Conservation (phyloP, 1,140 invertebrate species). For the Drosophila leontia region DNA sequence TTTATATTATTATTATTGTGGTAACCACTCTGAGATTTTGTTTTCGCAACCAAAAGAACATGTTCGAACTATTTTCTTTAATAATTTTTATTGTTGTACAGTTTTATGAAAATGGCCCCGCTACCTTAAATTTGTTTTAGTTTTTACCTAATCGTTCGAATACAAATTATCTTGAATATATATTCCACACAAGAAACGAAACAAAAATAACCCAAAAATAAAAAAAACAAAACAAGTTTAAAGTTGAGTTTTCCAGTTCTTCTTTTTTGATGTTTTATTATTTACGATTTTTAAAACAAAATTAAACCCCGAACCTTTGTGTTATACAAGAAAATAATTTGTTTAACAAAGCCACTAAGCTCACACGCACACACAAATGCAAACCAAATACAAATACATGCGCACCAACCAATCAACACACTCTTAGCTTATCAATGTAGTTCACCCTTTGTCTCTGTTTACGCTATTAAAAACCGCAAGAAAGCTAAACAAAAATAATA, state of each 20-base stretch:
- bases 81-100: slow-evolving; percentile 74
- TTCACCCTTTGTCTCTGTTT: slow-evolving; percentile 49
- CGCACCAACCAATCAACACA: slow-evolving; percentile 39
- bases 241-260: slow-evolving; percentile 68
- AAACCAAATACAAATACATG: slow-evolving; percentile 17
- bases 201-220: slow-evolving; percentile 35
- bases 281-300: slow-evolving; percentile 47
- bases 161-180: slow-evolving; percentile 30
- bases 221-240: slow-evolving; percentile 54
- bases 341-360: slow-evolving; percentile 73
- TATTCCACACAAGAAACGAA: slow-evolving; percentile 23
- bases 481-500: slow-evolving; percentile 30
- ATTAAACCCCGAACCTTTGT: slow-evolving; percentile 56
- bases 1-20: slow-evolving; percentile 54
- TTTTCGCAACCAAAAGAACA: slow-evolving; percentile 82
- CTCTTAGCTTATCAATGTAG: slow-evolving; percentile 76
- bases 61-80: slow-evolving; percentile 46
- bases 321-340: slow-evolving; percentile 76
- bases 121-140: slow-evolving; percentile 84
- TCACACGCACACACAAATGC: slow-evolving; percentile 45
- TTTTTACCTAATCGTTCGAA: slow-evolving; percentile 48
- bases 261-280: slow-evolving; percentile 56
- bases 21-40: slow-evolving; percentile 54
- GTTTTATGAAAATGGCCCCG: slow-evolving; percentile 82
- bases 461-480: slow-evolving; percentile 67